Evolutionary conservation across 2,888 invertebrate genomes (phyloP).

Genomic region (Baccha elongata): DNA sequence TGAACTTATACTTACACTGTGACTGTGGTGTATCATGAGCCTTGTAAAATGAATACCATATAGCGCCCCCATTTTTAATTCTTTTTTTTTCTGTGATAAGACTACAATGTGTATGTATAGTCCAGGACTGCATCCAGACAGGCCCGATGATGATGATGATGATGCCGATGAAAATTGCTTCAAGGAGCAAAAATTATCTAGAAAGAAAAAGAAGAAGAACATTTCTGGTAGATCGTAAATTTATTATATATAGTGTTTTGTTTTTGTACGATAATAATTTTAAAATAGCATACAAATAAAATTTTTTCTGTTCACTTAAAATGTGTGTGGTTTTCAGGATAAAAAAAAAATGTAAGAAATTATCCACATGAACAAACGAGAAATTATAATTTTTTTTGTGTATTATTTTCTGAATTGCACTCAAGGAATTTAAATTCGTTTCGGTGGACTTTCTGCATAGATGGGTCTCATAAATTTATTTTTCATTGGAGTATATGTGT

Average conservation of each 20-base stretch:
- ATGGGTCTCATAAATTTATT: constrained; percentile 52
- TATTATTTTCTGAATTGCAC: constrained; percentile 26
- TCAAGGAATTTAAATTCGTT: constrained; percentile 48
- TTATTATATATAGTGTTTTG: constrained; percentile 57
- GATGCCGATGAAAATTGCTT: constrained; percentile 31
- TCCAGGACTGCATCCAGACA: constrained; percentile 15
- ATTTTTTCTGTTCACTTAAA: constrained; percentile 15
- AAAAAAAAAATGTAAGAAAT: constrained; percentile 12
- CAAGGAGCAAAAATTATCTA: constrained; percentile 70
- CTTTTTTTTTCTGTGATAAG: constrained; percentile 31
- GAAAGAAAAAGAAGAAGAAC: constrained; percentile 34
- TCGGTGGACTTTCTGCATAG: constrained; percentile 52
- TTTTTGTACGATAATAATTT: constrained; percentile 62
- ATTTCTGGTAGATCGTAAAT: constrained; percentile 67
- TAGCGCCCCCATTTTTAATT: constrained; percentile 55
- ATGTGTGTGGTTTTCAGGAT: constrained; percentile 38
- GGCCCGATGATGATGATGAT: constrained; percentile 16
- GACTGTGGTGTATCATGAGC: constrained; percentile 43
- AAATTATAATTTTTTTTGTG: not conserved
- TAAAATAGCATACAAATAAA: constrained; percentile 58
- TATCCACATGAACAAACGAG: constrained; percentile 30
- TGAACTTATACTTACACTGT: constrained; percentile 49
- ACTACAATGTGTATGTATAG: not conserved
- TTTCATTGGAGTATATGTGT: constrained; percentile 18
- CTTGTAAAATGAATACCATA: constrained; percentile 66